These are phyloP conservation scores for Dipodomys stephensi DNA, from an alignment of 2,113 vertebrate genomes.

Conservation along the genomic window DNA sequence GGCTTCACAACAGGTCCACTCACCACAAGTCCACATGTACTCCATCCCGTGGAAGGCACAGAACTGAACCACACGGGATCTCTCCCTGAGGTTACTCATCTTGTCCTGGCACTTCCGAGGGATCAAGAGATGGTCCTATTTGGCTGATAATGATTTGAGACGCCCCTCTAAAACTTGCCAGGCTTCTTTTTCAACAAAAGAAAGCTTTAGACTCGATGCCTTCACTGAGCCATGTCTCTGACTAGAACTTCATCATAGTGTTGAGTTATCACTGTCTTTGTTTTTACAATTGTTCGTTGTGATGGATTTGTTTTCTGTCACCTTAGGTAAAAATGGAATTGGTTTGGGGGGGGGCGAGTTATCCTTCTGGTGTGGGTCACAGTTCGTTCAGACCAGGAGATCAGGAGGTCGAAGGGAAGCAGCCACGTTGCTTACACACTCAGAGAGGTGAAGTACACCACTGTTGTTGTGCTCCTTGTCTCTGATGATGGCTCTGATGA, in stretches of 20 bases:
- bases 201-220: neutral
- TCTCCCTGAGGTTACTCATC: neutral
- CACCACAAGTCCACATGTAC: too few relatives aligned
- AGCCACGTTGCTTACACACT: accelerated
- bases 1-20: neutral
- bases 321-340: neutral
- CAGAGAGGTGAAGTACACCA: neutral
- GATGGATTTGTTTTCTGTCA: neutral
- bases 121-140: neutral
- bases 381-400: neutral
- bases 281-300: neutral
- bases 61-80: neutral
- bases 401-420: neutral
- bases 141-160: neutral
- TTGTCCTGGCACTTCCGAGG: neutral
- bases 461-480: accelerated
- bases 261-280: neutral
- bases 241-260: neutral
- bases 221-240: neutral
- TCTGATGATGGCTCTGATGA: neutral
- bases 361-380: neutral
- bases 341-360: neutral
- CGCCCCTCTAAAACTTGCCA: neutral
- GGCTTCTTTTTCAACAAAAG: neutral
- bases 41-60: neutral